Base-by-base conservation (phyloP, 1,140 invertebrate species). In the Apis cerana region DNA sequence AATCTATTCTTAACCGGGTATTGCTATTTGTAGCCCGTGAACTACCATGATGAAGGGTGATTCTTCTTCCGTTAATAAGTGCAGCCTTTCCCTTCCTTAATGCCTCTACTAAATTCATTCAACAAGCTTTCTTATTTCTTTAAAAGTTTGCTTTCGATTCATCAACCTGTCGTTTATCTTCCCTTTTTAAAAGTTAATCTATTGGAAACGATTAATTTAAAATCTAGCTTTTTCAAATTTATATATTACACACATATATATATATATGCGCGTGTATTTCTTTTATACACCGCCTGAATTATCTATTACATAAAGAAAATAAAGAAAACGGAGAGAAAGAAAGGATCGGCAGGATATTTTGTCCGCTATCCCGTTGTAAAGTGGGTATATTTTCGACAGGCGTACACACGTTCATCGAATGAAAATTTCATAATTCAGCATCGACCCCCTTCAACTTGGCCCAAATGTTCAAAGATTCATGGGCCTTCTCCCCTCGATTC, bases 341-440 rank as follows among this genome's bases (percentile, higher is more conserved):
- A 33, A 50, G 12, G n/a, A 10, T 23, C 12, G 12, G 19, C 4
- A 9, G 10, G 9, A 23, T 21, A n/a, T 48, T 50, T 13, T 27
- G 9, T 13, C 19, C 23, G 33, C 50, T 64, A 33, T 21, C 75
- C 43, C 52, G 62, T 76, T 23, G 23, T 10, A 17, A 74, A 52
- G 33, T 48, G 33, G 17, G 13, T 13, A 27, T 19, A 17, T 82
- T 59, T 76, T 21, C 33, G 80, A 43, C 9, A 75, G 68, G 27
- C 80, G 19, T n/a, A n/a, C 48, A 17, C 54, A 48, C 50, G 62
- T 72, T 50, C 17, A 64, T 59, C 64, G 74, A 61, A 82, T 75
- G 75, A 82, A 82, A 82, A 54, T 82, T 82, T 82, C 74, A 82
- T 82, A 82, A 82, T 82, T 82, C 71, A 72, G 19, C 80, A 61